Base-by-base conservation (phyloP, 2,888 invertebrate species). In the Epinotia ramella region DNA sequence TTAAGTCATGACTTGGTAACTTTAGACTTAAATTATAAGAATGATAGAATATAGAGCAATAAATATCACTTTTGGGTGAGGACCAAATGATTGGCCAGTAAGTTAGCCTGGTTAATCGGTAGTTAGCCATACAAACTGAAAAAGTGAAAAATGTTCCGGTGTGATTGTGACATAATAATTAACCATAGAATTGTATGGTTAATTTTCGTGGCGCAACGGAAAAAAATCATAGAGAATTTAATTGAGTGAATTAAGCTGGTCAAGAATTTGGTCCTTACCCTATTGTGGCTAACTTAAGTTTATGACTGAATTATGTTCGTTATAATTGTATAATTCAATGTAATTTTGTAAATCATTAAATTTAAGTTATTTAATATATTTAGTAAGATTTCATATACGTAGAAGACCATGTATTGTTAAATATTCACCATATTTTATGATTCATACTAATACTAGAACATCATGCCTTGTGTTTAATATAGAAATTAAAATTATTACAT, bases 351-450 rank as follows among this genome's bases (percentile, higher is more conserved):
- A 66, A 72, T 76, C 71, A 76, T 67, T 76, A 67, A 24, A 72
- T 12, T 62, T 66, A 71, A 76, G 71, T 18, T 56, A 76, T 62
- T 71, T 71, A 60, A 65, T 73, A 59, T 44, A 66, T 75, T 66
- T 67, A 63, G 40, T 62, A 56, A 46, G 63, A 62, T 56, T 62
- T 56, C 28, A 64, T 49, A 56, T 70, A 53, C n/a, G 53, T 53
- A 66, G 70, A 70, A 16, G 65, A 76, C 46, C 72, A 63, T 75
- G 75, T 63, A 63, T 76, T 76, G 76, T 76, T 76, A 72, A 66
- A 71, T 56, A 18, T 71, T 75, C 66, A 76, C n/a, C 64, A 76
- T 72, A 76, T 76, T 76, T 76, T 76, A 76, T 72, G 44, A 76
- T 66, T 28, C 53, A 44, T 71, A 75, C 33, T 57, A 67, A 12